Percentiles rank a stretch among this genome's conserved stretches.
These are phyloP conservation scores for Dascillus cervinus DNA, from an alignment of 2,888 invertebrate genomes.

Conservation along the genomic window DNA sequence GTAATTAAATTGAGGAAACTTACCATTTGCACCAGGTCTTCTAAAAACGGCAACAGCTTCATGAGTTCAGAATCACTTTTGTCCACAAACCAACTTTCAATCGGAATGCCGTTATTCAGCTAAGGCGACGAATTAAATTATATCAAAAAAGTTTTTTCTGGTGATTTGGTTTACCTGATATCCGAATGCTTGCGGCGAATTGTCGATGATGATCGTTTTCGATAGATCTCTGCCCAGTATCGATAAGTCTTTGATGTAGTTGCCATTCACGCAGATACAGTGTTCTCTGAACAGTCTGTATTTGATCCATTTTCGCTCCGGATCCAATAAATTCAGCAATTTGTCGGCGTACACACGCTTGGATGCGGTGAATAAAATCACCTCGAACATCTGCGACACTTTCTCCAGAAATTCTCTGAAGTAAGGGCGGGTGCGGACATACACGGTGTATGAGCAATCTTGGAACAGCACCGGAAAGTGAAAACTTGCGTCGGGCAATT, in stretches of 20 bases:
- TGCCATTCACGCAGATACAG: conserved; percentile 90
- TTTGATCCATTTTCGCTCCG: conserved; percentile 80
- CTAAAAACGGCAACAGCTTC: conserved; percentile 86
- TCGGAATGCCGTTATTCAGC: conserved; percentile 93
- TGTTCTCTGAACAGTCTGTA: conserved; percentile 92
- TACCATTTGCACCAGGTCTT: conserved; percentile 74
- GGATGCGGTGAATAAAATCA: conserved; percentile 92
- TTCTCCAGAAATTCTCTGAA: conserved; percentile 88
- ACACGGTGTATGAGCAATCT: conserved; percentile 78
- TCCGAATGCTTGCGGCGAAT: conserved; percentile 90
- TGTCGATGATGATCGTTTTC: conserved; percentile 80
- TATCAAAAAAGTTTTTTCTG: conserved; percentile 11
- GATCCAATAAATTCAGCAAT: conserved; percentile 84
- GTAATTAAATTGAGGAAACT: conserved; percentile 28
- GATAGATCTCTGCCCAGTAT: conserved; percentile 88
- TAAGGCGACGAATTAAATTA: conserved; percentile 46
- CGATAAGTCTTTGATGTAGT: conserved; percentile 92
- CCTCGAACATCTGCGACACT: conserved; percentile 78
- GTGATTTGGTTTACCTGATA: conserved; percentile 71
- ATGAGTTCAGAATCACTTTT: conserved; percentile 81
- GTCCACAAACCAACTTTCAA: conserved; percentile 96
- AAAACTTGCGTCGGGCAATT: conserved; percentile 86
- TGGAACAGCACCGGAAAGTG: conserved; percentile 90
- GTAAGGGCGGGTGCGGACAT: conserved; percentile 82
- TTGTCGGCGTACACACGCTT: conserved; percentile 94